A percentile compares a stretch with the other conserved stretches of the same genome.
These are phyloP conservation scores for Mastacembelus armatus DNA, from an alignment of 2,797 vertebrate species.

Conservation along the genomic window DNA sequence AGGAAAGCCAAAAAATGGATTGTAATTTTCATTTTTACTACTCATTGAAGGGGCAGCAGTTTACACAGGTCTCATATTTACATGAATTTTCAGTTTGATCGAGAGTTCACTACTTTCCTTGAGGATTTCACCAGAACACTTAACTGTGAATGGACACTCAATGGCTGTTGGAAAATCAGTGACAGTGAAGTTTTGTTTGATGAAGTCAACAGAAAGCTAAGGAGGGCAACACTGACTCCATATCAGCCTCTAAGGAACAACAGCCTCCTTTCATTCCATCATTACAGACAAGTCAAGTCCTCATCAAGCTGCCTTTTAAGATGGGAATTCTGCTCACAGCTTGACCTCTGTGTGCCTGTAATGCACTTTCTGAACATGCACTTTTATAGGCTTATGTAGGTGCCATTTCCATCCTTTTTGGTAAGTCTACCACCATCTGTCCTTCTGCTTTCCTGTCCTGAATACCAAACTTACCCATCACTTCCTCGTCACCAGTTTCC, in stretches of 20 bases:
- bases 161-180: background rate
- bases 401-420: no score
- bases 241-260: no score
- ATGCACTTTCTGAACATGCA: background rate
- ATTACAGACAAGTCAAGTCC: background rate
- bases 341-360: background rate
- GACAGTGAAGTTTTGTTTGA: background rate
- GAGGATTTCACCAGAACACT: background rate
- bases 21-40: background rate
- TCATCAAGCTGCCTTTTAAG: background rate
- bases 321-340: background rate
- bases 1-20: constrained; percentile 44
- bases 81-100: no score
- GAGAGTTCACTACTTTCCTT: no score
- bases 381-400: background rate
- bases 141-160: background rate
- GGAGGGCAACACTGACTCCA: background rate
- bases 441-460: no score
- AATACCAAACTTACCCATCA: no score
- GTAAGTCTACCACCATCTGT: no score
- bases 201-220: background rate
- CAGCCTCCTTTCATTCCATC: no score
- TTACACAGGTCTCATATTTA: no score
- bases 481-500: no score
- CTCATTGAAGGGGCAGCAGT: background rate